These are phyloP conservation scores for Holothuria leucospilota DNA, from an alignment of 53 echinoderm and acorn worm genomes.

Conservation along the genomic window DNA sequence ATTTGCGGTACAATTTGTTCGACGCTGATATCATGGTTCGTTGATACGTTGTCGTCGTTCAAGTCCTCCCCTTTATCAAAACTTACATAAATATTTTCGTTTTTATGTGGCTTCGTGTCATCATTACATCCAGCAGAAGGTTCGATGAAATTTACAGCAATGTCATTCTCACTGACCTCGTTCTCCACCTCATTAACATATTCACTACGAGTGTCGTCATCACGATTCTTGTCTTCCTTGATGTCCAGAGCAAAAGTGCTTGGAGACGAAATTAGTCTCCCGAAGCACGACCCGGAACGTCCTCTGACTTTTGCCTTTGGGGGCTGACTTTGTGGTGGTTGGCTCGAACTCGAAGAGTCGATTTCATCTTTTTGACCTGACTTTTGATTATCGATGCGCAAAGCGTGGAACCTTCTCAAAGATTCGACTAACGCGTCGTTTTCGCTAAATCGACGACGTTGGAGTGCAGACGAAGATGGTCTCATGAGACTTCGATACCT, in stretches of 20 bases:
- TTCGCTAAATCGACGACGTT: constrained; percentile 56
- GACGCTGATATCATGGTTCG: not conserved
- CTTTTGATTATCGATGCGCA: not conserved
- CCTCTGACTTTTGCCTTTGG: not conserved
- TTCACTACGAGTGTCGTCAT: too few species aligned
- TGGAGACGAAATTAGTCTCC: constrained; percentile 5
- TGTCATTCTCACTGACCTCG: too few species aligned
- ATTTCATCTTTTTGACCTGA: not conserved
- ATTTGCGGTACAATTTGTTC: constrained; percentile 12
- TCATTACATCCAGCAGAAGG: too few species aligned
- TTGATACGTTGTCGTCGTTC: not conserved
- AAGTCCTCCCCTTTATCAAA: too few species aligned
- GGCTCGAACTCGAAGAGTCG: not conserved
- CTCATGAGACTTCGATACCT: not conserved
- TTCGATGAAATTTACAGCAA: too few species aligned
- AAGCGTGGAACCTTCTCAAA: constrained; percentile 43
- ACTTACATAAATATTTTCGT: too few species aligned
- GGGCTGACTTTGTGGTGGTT: not conserved
- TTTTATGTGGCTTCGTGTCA: not conserved
- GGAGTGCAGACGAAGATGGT: not conserved
- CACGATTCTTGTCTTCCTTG: too few species aligned
- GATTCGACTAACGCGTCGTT: constrained; percentile 62
- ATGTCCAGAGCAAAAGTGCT: too few species aligned
- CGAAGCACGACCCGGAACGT: constrained; percentile 22
- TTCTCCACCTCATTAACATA: too few species aligned